Base-by-base conservation (phyloP, 2,888 invertebrate species). In the Lepidonotus clava region DNA sequence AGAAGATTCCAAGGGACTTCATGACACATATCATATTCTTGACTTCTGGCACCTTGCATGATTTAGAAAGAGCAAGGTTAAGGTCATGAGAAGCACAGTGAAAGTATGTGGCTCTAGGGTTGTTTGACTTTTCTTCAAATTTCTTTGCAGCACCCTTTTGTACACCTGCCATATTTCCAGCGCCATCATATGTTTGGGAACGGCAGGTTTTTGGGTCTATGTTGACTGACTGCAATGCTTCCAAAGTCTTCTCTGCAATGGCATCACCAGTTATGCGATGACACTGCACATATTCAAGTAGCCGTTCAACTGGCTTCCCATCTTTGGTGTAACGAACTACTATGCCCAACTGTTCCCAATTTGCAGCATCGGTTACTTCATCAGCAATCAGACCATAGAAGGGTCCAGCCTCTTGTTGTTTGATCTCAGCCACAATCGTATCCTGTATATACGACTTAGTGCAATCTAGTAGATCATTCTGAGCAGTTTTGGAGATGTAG, bases 141-240 rank as follows among this genome's bases (percentile, higher is more conserved):
- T n/a, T n/a, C n/a, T n/a, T n/a, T n/a, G 46, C 53, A 21, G 85
- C 84, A 14, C 84, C 86, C 11, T 67, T 61, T 24, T 66, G 11
- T 86, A 21, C 28, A 1, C 85, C 85, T 28, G 84, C 67, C 84
- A 86, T 86, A 32, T 67, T 85, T 2, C 66, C 67, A 24, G 86
- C 86, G 5, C 86, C 86, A 86, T 86, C 84, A 38, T 67, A 56
- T 1, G 86, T 86, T 53, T 86, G 86, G 5, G 86, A 4, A 24
- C 86, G 8, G 36, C 83, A 85, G 11, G 28, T 5, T 24, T 24
- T 85, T 28, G 76, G 86, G 36, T 83, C 71, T 2, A 84, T 61
- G 32, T 38, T 40, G 18, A 34, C 0, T 14, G 24, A 24, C 4
- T 77, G 36, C 36, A 77, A 24, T 0, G n/a, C 36, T 36, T 77